A percentile compares a stretch with the other conserved stretches of the same genome.
phyloP scores from a whole-genome alignment of 1,140 invertebrate genomes.

The Saccostrea cuccullata region DNA sequence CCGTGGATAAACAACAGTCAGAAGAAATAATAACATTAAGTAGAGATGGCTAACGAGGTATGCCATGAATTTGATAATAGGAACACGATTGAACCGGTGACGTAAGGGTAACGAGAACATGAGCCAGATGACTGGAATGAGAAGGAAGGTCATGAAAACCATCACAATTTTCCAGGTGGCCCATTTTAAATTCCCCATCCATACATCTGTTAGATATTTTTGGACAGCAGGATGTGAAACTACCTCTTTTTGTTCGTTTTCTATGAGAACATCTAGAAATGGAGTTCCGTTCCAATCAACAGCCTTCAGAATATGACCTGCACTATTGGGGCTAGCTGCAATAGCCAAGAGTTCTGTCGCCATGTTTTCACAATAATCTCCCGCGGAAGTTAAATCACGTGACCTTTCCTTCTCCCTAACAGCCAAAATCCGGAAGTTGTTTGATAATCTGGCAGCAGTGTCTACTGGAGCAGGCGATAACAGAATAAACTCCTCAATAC shows the following conservation, averaged over 20 bases:
- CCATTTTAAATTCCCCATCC: conserved; percentile 95
- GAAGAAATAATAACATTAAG: conserved; percentile 92
- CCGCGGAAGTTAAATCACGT: conserved; percentile 95
- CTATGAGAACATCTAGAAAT: conserved; percentile 98
- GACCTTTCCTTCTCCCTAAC: conserved; percentile 95
- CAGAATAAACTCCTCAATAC: conserved; percentile 97
- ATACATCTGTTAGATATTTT: conserved; percentile 86
- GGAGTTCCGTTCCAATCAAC: conserved; percentile 86
- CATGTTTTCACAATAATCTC: conserved; percentile 97
- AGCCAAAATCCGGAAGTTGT: conserved; percentile 87
- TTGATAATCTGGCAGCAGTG: conserved; percentile 97
- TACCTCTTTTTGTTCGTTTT: conserved; percentile 99
- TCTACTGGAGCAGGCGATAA: conserved; percentile 98
- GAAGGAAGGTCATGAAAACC: conserved; percentile 93
- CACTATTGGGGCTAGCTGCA: conserved; percentile 94
- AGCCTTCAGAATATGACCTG: conserved; percentile 78
- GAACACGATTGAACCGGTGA: conserved; percentile 93
- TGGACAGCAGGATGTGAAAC: conserved; percentile 81
- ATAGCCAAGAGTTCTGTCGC: conserved; percentile 96
- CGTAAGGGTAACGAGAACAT: conserved; percentile 96
- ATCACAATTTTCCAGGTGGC: conserved; percentile 95
- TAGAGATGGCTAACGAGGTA: conserved; percentile 99
- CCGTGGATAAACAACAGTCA: conserved; percentile 94
- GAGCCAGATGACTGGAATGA: conserved; percentile 97
- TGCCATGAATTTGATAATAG: conserved; percentile 99